Base-by-base conservation (phyloP, 2,113 vertebrate genomes). In the Gopherus flavomarginatus region DNA sequence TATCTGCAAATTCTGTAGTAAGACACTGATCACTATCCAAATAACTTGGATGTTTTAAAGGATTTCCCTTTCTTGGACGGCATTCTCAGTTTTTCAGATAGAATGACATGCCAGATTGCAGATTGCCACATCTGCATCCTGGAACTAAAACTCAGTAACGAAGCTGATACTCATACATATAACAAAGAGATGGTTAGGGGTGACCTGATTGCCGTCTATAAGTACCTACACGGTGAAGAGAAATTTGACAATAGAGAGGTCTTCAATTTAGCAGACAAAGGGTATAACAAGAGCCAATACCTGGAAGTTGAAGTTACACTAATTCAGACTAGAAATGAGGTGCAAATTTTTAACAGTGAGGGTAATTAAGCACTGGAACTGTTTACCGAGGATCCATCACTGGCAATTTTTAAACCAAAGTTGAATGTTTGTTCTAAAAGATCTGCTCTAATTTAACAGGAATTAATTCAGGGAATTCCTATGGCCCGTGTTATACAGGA, bases 1-100 rank as follows among this genome's bases (percentile, higher is more conserved):
- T 86, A 82, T 47, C 27, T 91, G 27, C 42, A 95, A 95, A 87
- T 4, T 44, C 56, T 22, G 50, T n/a, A 89, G 59, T 89, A 44
- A 44, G 75, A 57, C 44, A 85, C 85, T 65, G 21, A 87, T 57
- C 29, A 27, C 19, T 16, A 59, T 78, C 35, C 38, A 14, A 86
- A 44, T 85, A 95, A 86, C 79, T 82, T 92, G 38, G 65, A 90
- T 1, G 26, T 31, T 94, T 94, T 95, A 56, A 94, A 95, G 35
- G 16, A 27, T 5, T 9, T 81, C 14, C 86, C 12, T 83, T n/a
- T 81, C 62, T 91, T 77, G n/a, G 65, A 72, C 19, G 11, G 19
- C 38, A 92, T 22, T 50, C 72, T 91, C 19, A 29, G 50, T 91
- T 80, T 90, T 62, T 42, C 2, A 85, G 56, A 82, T 2, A 85